Evolutionary conservation across 2,888 invertebrate genomes (phyloP).

Genomic region (Eurytoma adleriae): DNA sequence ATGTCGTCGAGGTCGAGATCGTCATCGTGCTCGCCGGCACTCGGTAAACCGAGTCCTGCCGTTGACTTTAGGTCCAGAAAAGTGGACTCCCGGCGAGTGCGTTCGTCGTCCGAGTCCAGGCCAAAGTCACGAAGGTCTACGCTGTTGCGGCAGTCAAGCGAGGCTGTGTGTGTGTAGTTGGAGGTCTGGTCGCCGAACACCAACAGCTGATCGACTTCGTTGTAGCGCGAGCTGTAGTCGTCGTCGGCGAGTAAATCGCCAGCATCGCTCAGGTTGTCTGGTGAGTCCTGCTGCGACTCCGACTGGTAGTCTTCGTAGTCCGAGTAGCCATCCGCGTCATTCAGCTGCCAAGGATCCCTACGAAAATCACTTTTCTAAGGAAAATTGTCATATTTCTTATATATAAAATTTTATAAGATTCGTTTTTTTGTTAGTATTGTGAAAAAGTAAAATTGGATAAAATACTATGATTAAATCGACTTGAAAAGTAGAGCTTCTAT

Average conservation of each 20-base stretch:
- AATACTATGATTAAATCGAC: too few species aligned
- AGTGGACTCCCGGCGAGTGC: constrained; percentile 69
- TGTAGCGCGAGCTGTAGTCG: constrained; percentile 54
- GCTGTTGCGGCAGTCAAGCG: constrained; percentile 72
- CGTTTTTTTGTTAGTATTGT: too few species aligned
- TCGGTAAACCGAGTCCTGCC: constrained; percentile 4
- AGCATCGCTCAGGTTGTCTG: constrained; percentile 65
- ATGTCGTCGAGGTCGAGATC: constrained; percentile 57
- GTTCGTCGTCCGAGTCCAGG: constrained; percentile 62
- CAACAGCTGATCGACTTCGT: constrained; percentile 65
- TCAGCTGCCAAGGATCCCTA: constrained; percentile 63
- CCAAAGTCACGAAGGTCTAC: constrained; percentile 73
- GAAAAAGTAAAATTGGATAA: too few species aligned
- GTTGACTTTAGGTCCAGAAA: constrained; percentile 66
- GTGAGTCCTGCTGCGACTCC: constrained; percentile 70
- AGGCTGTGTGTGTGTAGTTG: constrained; percentile 68
- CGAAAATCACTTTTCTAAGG: background rate
- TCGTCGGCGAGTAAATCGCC: constrained; percentile 62
- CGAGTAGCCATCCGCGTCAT: constrained; percentile 61
- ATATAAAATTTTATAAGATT: too few species aligned
- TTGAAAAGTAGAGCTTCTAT: too few species aligned
- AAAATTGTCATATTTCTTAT: too few species aligned
- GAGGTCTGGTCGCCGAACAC: constrained; percentile 70
- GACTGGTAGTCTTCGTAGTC: constrained; percentile 68
- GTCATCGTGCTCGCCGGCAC: constrained; percentile 55